Evolutionary conservation across 1,140 invertebrate genomes (phyloP), one percentile per base, ranked within the genome.

Genomic region (Babylonia areolata): DNA sequence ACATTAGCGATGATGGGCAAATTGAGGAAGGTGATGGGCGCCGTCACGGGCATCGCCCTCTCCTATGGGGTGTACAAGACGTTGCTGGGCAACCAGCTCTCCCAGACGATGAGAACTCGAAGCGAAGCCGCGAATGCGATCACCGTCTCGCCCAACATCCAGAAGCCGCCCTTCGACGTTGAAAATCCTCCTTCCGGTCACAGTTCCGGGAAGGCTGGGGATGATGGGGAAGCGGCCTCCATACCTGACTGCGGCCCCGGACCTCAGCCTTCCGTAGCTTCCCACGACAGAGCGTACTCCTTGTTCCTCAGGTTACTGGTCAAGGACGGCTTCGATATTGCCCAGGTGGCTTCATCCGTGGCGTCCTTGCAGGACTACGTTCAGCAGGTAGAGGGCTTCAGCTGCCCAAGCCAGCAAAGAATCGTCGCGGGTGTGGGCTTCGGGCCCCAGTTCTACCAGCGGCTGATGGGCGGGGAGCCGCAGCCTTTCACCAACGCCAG

Each of bases 21-120:
- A 28, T 12, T 77, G 3, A 15, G 35, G 37, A 9, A n/a, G 6
- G n/a, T 54, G n/a, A 54, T 80, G 78, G 46, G 46, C 2, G 35
- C 78, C n/a, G 46, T n/a, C 28, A 28, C 78, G 3, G 78, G 78
- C 9, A 9, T 80, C 6, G 78, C 46, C 23, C 3, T 80, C 33
- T 54, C 78, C n/a, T 80, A 80, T 42, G 78, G 78, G 1, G 46
- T 80, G 15, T 80, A 80, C 33, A n/a, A 80, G 40, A 80, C 42
- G 2, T 3, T 80, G 1, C 17, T 77, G 33, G 46, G 46, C 6
- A 20, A n/a, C 3, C 11, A 39, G 31, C 9, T 40, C 42, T n/a
- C 40, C 33, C 33, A 54, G 9, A 17, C 54, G 28, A 51, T 20
- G 78, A 80, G 15, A 80, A 42, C 78, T 12, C 40, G 40, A 3